Evolutionary conservation across 1,140 invertebrate species (phyloP).

Genomic region (Orchesella cincta): DNA sequence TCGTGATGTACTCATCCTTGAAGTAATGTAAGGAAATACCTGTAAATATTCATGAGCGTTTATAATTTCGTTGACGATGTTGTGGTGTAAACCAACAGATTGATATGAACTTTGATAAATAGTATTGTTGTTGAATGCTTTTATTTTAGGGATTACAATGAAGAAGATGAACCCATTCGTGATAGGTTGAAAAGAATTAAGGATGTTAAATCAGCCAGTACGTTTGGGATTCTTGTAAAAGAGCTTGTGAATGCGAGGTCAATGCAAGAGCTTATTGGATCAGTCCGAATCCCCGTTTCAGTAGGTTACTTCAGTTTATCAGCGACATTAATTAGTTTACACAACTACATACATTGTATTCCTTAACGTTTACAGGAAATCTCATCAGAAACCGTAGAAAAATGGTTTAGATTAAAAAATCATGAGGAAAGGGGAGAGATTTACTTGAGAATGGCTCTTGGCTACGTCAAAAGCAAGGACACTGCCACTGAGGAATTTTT

Average conservation of each 20-base stretch:
- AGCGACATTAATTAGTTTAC: background rate
- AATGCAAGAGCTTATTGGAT: background rate
- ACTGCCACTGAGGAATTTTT: constrained; percentile 6
- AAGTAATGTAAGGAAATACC: constrained; percentile 24
- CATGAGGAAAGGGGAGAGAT: background rate
- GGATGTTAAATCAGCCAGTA: background rate
- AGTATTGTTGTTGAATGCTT: no score
- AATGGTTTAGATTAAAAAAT: constrained; percentile 18
- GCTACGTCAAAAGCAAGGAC: constrained; percentile 5
- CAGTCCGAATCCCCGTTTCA: background rate
- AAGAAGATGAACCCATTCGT: background rate
- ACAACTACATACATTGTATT: background rate
- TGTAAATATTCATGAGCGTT: no score
- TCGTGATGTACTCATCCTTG: background rate
- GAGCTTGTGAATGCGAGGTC: background rate
- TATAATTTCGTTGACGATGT: no score
- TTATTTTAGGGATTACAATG: constrained; percentile 17
- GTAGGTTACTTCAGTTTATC: background rate
- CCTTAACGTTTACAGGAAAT: constrained; percentile 1
- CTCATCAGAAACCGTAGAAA: constrained; percentile 12
- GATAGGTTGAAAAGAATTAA: background rate
- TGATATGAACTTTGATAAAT: no score
- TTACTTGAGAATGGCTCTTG: constrained; percentile 1
- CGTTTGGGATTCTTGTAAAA: constrained; percentile 1
- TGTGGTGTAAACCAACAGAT: no score